phyloP scores from a whole-genome alignment of 2,888 invertebrate genomes.

The Dichetophora obliterata region DNA sequence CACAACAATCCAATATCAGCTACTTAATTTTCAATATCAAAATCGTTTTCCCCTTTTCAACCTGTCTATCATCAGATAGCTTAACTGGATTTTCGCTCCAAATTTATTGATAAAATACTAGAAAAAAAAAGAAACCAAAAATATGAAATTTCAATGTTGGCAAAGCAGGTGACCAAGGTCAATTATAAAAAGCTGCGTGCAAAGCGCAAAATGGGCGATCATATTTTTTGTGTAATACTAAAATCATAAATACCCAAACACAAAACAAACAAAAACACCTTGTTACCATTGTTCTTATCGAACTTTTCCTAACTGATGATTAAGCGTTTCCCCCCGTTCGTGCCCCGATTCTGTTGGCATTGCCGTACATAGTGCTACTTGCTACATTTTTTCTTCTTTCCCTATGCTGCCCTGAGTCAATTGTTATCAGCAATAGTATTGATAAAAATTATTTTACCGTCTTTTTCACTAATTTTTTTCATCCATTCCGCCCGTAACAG shows the following conservation, averaged over 20 bases:
- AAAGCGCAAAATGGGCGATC: not conserved
- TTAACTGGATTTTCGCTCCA: slow-evolving; percentile 7
- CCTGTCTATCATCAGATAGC: not conserved
- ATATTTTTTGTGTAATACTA: not conserved
- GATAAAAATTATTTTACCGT: not conserved
- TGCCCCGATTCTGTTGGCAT: not conserved
- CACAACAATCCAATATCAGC: too few relatives aligned
- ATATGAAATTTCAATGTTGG: slow-evolving; percentile 18
- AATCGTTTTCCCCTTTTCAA: not conserved
- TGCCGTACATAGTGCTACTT: not conserved
- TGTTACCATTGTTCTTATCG: not conserved
- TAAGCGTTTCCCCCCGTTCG: not conserved
- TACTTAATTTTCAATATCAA: slow-evolving; percentile 4
- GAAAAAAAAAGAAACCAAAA: not conserved
- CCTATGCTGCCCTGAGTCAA: not conserved
- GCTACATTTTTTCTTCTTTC: not conserved
- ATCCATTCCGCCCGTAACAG: too few relatives aligned
- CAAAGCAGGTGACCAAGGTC: slow-evolving; percentile 62
- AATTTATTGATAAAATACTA: not conserved
- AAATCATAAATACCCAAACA: not conserved
- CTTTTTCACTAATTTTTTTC: not conserved
- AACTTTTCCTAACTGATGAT: not conserved
- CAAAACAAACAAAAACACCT: not conserved
- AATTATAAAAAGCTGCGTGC: slow-evolving; percentile 41
- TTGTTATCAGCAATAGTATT: not conserved